Percentiles rank a stretch among this genome's conserved stretches.
These are phyloP conservation scores for Globodera ellingtonae DNA, from an alignment of 1,140 invertebrate species.

Conservation along the genomic window DNA sequence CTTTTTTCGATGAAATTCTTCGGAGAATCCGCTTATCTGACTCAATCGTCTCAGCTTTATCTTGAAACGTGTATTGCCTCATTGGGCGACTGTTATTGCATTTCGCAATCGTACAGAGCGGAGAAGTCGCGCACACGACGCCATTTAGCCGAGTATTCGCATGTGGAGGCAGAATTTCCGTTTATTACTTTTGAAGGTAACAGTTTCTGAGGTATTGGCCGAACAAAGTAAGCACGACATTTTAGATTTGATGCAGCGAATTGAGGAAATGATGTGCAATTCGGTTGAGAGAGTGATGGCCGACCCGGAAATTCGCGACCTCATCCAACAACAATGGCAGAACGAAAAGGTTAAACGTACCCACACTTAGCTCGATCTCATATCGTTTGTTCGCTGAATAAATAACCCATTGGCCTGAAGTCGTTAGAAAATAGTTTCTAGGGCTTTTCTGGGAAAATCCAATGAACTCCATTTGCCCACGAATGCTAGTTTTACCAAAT, in stretches of 20 bases:
- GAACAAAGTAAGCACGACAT: background rate
- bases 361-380: too few species aligned
- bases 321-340: conserved; percentile 75
- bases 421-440: too few species aligned
- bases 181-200: conserved; percentile 84
- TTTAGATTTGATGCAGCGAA: conserved; percentile 77
- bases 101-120: conserved; percentile 94
- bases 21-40: conserved; percentile 85
- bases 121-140: conserved; percentile 93
- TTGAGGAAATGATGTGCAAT: conserved; percentile 94
- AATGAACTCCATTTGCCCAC: too few species aligned
- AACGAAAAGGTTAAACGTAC: background rate
- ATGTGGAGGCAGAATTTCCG: conserved; percentile 93
- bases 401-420: too few species aligned
- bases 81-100: conserved; percentile 93
- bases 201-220: background rate
- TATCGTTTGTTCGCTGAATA: too few species aligned
- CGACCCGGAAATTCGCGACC: conserved; percentile 75
- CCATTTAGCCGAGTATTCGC: conserved; percentile 95
- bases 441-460: too few species aligned
- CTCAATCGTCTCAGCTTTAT: conserved; percentile 98
- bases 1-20: conserved; percentile 94
- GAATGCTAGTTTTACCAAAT: too few species aligned
- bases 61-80: conserved; percentile 91
- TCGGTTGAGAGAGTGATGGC: conserved; percentile 87